A percentile compares a stretch with the other conserved stretches of the same genome.
These are phyloP conservation scores for Chelon auratus DNA, from an alignment of 2,797 vertebrate genomes.

Conservation along the genomic window DNA sequence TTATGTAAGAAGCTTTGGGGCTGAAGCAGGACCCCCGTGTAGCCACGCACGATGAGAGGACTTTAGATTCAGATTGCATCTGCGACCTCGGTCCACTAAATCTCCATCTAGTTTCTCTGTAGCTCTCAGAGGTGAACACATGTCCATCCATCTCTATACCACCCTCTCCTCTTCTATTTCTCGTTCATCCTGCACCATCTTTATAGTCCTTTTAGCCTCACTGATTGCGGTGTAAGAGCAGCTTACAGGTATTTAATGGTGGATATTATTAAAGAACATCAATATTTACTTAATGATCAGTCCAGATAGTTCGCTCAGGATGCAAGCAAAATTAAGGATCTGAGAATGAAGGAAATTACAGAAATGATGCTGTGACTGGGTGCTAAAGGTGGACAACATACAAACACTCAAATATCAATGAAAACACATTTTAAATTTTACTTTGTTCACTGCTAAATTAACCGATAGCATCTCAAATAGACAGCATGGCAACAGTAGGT, in stretches of 20 bases:
- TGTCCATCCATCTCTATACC: constrained; percentile 39
- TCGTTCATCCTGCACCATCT: constrained; percentile 17
- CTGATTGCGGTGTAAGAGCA: constrained; percentile 13
- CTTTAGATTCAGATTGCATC: constrained; percentile 79
- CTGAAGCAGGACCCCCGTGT: constrained; percentile 65
- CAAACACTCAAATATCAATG: background rate
- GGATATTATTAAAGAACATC: background rate
- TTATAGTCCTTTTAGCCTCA: background rate
- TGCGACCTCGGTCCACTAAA: constrained; percentile 73
- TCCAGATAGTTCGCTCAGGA: no score
- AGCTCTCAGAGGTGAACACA: constrained; percentile 51
- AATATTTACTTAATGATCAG: background rate
- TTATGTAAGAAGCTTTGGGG: constrained; percentile 84
- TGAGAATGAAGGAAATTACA: background rate
- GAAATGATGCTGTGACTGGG: background rate
- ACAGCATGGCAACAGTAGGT: background rate
- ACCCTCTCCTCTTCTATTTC: constrained; percentile 12
- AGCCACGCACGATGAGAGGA: constrained; percentile 67
- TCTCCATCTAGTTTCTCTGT: constrained; percentile 63
- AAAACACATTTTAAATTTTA: background rate
- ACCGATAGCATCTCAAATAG: background rate
- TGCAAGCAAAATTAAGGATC: background rate
- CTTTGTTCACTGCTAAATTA: background rate
- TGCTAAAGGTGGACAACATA: background rate
- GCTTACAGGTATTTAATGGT: constrained; percentile 4